Percentiles rank a stretch among this genome's conserved stretches.
These are phyloP conservation scores for Arnoldichthys spilopterus DNA, from an alignment of 2,797 vertebrate species.

Conservation along the genomic window DNA sequence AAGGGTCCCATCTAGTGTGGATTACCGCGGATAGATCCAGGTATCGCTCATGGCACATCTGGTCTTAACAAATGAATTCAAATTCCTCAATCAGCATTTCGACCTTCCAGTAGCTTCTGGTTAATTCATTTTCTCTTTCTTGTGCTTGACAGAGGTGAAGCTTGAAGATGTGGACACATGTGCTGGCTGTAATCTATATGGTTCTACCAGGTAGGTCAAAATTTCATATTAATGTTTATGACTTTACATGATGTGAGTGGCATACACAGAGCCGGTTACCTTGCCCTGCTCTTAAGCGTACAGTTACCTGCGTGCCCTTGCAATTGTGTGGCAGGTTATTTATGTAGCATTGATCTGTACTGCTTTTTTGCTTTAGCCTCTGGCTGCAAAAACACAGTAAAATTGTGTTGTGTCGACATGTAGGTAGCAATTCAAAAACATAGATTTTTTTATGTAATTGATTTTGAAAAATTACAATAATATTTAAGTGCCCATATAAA, in stretches of 20 bases:
- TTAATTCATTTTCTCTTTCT: neutral
- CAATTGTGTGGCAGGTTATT: constrained; percentile 73
- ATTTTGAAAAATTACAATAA: too few relatives aligned
- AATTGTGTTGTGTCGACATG: too few relatives aligned
- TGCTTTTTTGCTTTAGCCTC: constrained; percentile 66
- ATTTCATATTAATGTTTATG: neutral
- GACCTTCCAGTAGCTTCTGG: neutral
- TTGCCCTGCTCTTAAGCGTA: constrained; percentile 24
- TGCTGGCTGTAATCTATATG: constrained; percentile 70
- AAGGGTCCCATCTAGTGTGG: neutral
- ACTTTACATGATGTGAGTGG: neutral
- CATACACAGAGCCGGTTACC: neutral
- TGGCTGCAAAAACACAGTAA: constrained; percentile 27
- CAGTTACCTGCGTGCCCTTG: constrained; percentile 70
- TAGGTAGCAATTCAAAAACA: neutral
- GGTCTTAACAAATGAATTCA: neutral
- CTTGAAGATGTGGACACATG: constrained; percentile 75
- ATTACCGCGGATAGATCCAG: constrained; percentile 24
- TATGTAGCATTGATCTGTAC: constrained; percentile 73
- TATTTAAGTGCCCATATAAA: too few relatives aligned
- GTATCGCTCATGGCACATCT: neutral
- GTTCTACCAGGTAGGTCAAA: constrained; percentile 72
- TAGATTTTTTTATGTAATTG: neutral
- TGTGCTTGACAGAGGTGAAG: constrained; percentile 10
- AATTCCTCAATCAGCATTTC: neutral